Conservation (phyloP, 92 coral and sea anemone species). For the Palythoa heliodiscus region DNA sequence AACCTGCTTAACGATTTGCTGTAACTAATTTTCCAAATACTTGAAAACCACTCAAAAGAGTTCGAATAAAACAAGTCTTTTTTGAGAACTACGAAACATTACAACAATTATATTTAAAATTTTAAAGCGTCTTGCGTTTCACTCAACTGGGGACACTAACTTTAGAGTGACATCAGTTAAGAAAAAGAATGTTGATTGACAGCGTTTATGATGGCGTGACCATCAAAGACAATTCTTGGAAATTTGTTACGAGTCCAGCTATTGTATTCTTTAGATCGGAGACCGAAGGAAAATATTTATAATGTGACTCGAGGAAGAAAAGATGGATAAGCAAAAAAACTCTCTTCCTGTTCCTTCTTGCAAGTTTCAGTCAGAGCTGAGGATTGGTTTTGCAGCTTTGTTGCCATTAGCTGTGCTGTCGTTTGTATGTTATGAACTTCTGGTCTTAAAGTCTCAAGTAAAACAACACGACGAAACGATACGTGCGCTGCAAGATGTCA, state of each 20-base stretch:
- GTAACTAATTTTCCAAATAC: too few relatives aligned
- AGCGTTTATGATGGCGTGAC: slow-evolving; percentile 27
- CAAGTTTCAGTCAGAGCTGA: not conserved
- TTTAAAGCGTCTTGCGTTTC: not conserved
- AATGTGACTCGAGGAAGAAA: slow-evolving; percentile 12
- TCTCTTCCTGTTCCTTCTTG: not conserved
- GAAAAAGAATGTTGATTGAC: slow-evolving; percentile 8
- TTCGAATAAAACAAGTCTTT: not conserved
- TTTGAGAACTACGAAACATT: slow-evolving; percentile 15
- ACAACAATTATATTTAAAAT: not conserved
- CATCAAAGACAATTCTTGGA: slow-evolving; percentile 34
- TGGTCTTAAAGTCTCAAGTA: slow-evolving; percentile 40
- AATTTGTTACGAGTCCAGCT: slow-evolving; percentile 4
- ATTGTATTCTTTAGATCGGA: not conserved
- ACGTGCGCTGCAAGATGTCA: slow-evolving; percentile 43
- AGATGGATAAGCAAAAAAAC: slow-evolving; percentile 1
- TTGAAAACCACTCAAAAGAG: too few relatives aligned
- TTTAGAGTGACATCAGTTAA: not conserved
- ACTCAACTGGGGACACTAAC: not conserved
- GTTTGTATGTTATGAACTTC: slow-evolving; percentile 28
- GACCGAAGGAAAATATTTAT: not conserved
- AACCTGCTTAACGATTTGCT: too few relatives aligned
- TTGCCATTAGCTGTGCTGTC: not conserved
- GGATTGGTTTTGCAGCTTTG: not conserved
- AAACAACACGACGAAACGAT: slow-evolving; percentile 52